A percentile compares a stretch with the other conserved stretches of the same genome.
These are phyloP conservation scores for Vireo altiloquus DNA, from an alignment of 2,113 vertebrate species.

Conservation along the genomic window DNA sequence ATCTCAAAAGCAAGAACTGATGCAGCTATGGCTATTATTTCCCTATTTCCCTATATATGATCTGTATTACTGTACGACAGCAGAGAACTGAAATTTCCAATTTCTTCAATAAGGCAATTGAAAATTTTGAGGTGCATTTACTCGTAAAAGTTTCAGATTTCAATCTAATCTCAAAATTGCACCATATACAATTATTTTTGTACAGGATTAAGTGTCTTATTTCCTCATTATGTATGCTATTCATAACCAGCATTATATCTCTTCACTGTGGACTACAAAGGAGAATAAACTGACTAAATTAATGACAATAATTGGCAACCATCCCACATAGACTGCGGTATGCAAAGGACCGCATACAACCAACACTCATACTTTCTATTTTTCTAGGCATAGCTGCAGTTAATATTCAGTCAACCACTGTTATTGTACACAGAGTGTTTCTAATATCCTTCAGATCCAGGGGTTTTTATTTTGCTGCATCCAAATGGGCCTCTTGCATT, in stretches of 20 bases:
- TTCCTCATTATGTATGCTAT: not conserved
- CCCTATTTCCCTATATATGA: not conserved
- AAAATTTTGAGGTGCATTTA: not conserved
- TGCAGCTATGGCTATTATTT: not conserved
- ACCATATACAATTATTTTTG: not conserved
- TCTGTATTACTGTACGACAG: not conserved
- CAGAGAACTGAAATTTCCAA: not conserved
- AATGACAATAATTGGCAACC: not conserved
- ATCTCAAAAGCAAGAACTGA: not conserved
- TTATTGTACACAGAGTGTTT: not conserved
- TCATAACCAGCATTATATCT: not conserved
- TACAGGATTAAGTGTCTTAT: not conserved
- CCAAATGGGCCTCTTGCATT: conserved; percentile 53
- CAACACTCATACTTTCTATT: conserved; percentile 40
- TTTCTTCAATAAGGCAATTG: not conserved
- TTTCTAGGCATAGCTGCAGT: conserved; percentile 54
- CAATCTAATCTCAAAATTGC: not conserved
- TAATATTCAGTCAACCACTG: conserved; percentile 64
- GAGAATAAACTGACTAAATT: not conserved
- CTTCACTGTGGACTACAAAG: not conserved
- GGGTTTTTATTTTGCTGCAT: conserved; percentile 58
- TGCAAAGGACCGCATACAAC: not conserved
- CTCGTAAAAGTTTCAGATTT: not conserved
- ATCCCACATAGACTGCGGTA: not conserved
- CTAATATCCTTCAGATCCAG: conserved; percentile 60